These are phyloP conservation scores for Aphelinus atriplicis DNA, from an alignment of 1,140 invertebrate species.

Conservation along the genomic window DNA sequence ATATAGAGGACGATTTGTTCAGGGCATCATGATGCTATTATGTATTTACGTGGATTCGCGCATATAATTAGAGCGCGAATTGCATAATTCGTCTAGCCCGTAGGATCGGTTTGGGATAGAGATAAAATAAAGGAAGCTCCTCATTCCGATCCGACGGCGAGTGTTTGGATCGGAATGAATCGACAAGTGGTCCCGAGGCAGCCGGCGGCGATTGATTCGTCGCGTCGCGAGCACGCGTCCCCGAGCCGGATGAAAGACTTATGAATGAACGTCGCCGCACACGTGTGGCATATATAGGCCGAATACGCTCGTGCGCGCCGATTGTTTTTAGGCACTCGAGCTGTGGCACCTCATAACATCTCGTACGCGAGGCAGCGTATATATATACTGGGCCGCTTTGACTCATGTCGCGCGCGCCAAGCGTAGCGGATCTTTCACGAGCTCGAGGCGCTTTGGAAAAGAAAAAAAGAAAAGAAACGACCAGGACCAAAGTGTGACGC, in stretches of 20 bases:
- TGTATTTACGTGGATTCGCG: too few species aligned
- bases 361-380: background rate
- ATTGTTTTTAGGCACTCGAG: slow-evolving; percentile 21
- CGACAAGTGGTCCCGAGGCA: too few species aligned
- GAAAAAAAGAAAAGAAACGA: slow-evolving; percentile 5
- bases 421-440: background rate
- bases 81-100: too few species aligned
- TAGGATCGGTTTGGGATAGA: too few species aligned
- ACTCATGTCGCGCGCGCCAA: background rate
- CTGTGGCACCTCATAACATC: slow-evolving; percentile 4
- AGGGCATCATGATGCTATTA: too few species aligned
- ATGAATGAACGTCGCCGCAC: slow-evolving; percentile 9
- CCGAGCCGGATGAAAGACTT: background rate
- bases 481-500: slow-evolving; percentile 11
- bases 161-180: too few species aligned
- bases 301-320: background rate
- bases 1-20: too few species aligned
- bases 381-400: background rate
- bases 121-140: too few species aligned
- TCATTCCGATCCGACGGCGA: too few species aligned
- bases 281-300: background rate
- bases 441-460: background rate
- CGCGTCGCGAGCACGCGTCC: background rate
- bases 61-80: too few species aligned
- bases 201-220: too few species aligned